phyloP scores from a whole-genome alignment of 2,113 vertebrate species.

The Perca fluviatilis region DNA sequence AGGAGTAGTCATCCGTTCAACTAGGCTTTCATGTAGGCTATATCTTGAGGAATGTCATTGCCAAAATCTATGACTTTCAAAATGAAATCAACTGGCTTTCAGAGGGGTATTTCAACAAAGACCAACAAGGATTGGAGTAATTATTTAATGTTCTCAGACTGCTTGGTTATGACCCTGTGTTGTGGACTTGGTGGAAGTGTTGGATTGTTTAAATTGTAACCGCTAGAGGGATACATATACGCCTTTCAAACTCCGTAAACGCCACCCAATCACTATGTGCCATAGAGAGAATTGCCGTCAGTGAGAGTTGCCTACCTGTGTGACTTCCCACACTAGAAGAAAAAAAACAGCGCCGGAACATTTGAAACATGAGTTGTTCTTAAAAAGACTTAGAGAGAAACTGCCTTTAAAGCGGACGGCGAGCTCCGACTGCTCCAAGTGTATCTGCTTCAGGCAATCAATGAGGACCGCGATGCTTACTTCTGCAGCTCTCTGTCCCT shows the following conservation, averaged over 20 bases:
- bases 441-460: slow-evolving; percentile 81
- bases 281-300: slow-evolving; percentile 83
- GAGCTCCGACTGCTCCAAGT: slow-evolving; percentile 77
- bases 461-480: slow-evolving; percentile 83
- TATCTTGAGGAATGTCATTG: background rate
- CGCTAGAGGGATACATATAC: slow-evolving; percentile 97
- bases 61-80: background rate
- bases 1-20: background rate
- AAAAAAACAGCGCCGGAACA: slow-evolving; percentile 67
- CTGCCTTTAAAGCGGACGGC: slow-evolving; percentile 79
- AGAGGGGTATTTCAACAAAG: background rate
- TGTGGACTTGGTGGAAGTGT: slow-evolving; percentile 59
- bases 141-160: background rate
- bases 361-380: slow-evolving; percentile 86
- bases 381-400: slow-evolving; percentile 83
- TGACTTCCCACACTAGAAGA: slow-evolving; percentile 85
- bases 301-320: slow-evolving; percentile 90
- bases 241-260: slow-evolving; percentile 83
- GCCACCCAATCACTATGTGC: slow-evolving; percentile 88
- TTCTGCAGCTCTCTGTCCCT: slow-evolving; percentile 74
- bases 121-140: background rate
- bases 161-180: slow-evolving; percentile 24
- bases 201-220: slow-evolving; percentile 87
- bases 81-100: background rate
- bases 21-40: background rate